These are phyloP conservation scores for Drosophila differens DNA, from an alignment of 2,888 invertebrate species.

Conservation along the genomic window DNA sequence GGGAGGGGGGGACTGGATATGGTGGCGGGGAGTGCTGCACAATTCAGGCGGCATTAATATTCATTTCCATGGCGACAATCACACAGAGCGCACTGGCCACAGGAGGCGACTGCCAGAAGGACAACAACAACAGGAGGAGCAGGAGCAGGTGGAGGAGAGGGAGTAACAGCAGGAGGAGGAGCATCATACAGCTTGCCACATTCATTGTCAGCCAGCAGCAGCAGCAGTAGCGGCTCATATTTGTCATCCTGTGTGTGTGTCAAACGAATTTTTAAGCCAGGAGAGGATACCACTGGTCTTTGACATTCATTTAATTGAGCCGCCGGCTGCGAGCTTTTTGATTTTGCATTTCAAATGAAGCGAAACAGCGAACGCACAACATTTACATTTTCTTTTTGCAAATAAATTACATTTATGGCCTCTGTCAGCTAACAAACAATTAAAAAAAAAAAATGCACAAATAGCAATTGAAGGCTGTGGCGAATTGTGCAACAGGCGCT, in stretches of 20 bases:
- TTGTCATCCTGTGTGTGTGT: constrained; percentile 39
- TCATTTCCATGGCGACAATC: constrained; percentile 80
- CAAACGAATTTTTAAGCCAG: constrained; percentile 77
- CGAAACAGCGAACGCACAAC: constrained; percentile 21
- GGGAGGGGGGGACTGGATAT: background rate
- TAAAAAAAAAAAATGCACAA: background rate
- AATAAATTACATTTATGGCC: constrained; percentile 55
- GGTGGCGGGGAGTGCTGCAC: constrained; percentile 40
- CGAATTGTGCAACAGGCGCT: constrained; percentile 50
- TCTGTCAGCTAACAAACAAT: background rate
- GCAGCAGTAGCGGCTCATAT: constrained; percentile 38
- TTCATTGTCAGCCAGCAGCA: constrained; percentile 41
- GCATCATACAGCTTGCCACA: constrained; percentile 25
- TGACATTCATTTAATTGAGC: constrained; percentile 81
- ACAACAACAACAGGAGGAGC: constrained; percentile 23
- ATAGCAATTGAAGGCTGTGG: constrained; percentile 7
- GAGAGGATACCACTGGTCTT: constrained; percentile 56
- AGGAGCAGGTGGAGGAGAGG: background rate
- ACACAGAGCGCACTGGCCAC: constrained; percentile 62
- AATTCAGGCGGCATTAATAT: constrained; percentile 75
- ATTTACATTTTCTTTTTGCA: constrained; percentile 52
- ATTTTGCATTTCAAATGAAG: constrained; percentile 79
- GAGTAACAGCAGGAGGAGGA: background rate
- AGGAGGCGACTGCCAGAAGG: constrained; percentile 66
- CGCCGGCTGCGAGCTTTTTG: constrained; percentile 41